These are phyloP conservation scores for Episyrphus balteatus DNA, from an alignment of 1,140 invertebrate species.

Conservation along the genomic window DNA sequence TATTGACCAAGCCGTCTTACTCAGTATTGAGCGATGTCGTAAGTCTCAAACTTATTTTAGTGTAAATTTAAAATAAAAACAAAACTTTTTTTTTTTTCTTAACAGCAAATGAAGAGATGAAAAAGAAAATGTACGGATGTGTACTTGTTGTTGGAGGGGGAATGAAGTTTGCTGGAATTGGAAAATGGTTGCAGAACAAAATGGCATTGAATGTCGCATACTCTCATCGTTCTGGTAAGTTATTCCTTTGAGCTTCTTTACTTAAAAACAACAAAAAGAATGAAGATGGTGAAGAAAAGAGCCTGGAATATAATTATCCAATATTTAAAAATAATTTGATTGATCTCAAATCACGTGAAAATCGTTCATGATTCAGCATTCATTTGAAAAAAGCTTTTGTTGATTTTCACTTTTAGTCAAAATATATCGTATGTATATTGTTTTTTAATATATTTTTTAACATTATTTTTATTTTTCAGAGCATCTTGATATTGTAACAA, in stretches of 20 bases:
- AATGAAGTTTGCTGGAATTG: constrained; percentile 76
- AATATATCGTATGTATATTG: not conserved
- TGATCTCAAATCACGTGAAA: no score
- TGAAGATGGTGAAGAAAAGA: not conserved
- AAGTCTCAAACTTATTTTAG: constrained; percentile 24
- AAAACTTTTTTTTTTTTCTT: constrained; percentile 8
- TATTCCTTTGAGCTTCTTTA: not conserved
- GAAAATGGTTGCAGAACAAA: constrained; percentile 79
- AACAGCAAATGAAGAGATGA: constrained; percentile 69
- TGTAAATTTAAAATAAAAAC: not conserved
- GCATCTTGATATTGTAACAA: constrained; percentile 70
- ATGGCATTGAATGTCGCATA: constrained; percentile 75
- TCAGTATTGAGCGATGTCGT: constrained; percentile 85
- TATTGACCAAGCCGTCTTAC: constrained; percentile 80
- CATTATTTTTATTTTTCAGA: constrained; percentile 35
- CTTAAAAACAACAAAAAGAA: not conserved
- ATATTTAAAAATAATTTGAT: no score
- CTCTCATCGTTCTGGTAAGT: constrained; percentile 46
- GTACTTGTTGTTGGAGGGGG: constrained; percentile 86
- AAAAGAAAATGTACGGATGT: constrained; percentile 88
- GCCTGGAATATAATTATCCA: no score
- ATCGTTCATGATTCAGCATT: no score
- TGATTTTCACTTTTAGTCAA: no score
- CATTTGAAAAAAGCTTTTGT: no score
- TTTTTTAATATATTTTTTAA: constrained; percentile 12